Evolutionary conservation across 53 echinoderm and acorn worm genomes (phyloP).

Genomic region (Crossaster papposus): DNA sequence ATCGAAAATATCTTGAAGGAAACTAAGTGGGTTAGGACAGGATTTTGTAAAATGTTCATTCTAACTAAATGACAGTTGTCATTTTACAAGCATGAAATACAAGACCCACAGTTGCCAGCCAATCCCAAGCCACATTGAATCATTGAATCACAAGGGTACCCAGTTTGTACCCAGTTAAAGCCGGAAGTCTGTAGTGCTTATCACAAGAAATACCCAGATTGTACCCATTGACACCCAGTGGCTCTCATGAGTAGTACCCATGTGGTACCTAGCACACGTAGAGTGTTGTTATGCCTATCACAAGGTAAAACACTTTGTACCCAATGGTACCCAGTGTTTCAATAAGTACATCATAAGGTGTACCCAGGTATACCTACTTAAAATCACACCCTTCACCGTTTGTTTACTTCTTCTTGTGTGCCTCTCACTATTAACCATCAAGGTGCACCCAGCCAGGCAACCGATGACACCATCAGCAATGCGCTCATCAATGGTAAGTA

Average conservation of each 20-base stretch:
- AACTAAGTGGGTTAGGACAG: too few species aligned
- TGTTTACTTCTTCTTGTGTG: conserved; percentile 11
- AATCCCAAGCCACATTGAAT: background rate
- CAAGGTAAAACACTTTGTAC: background rate
- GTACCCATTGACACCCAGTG: background rate
- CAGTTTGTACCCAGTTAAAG: background rate
- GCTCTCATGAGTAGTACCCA: background rate
- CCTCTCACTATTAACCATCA: conserved; percentile 26
- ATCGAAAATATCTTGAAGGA: too few species aligned
- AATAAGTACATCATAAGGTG: background rate
- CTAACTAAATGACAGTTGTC: too few species aligned
- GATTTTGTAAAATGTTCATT: too few species aligned
- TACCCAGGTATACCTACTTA: background rate
- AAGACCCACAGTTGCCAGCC: too few species aligned
- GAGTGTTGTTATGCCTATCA: background rate
- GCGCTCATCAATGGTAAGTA: conserved; percentile 41
- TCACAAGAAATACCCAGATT: background rate
- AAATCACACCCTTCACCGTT: conserved; percentile 33
- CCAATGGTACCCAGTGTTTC: background rate
- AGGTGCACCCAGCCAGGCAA: conserved; percentile 48
- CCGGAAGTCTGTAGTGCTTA: background rate
- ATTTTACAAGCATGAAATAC: background rate
- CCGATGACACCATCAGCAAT: conserved; percentile 46
- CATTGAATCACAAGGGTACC: background rate
- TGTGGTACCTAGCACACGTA: background rate